These are phyloP conservation scores for Macaria liturata DNA, from an alignment of 2,888 invertebrate genomes.

Conservation along the genomic window DNA sequence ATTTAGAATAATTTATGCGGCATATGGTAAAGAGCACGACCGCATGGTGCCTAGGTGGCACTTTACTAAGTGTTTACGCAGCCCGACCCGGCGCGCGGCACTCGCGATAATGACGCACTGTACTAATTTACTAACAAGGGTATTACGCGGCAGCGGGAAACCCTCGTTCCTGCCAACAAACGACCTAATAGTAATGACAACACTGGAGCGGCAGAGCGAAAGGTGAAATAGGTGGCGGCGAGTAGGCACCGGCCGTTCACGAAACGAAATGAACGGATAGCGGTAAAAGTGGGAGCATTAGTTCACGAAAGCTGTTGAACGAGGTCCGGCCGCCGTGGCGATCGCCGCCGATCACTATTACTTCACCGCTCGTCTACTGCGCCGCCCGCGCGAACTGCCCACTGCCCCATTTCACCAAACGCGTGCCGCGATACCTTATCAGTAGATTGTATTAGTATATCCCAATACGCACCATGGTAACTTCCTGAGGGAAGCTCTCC, in stretches of 20 bases:
- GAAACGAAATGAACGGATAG: conserved; percentile 78
- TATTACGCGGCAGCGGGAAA: conserved; percentile 48
- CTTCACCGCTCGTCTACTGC: conserved; percentile 62
- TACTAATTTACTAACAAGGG: conserved; percentile 42
- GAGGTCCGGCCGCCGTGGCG: conserved; percentile 61
- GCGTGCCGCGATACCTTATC: conserved; percentile 57
- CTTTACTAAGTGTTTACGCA: conserved; percentile 64
- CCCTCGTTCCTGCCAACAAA: conserved; percentile 36
- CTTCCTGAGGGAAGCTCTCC: conserved; percentile 67
- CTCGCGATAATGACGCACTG: conserved; percentile 40
- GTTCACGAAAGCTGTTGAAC: conserved; percentile 76
- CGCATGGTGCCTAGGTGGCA: conserved; percentile 82
- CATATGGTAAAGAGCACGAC: conserved; percentile 71
- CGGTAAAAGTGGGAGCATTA: conserved; percentile 78
- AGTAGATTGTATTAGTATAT: conserved; percentile 35
- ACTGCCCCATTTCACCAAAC: conserved; percentile 45
- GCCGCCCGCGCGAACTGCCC: conserved; percentile 50
- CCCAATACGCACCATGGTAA: conserved; percentile 64
- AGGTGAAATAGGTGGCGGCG: conserved; percentile 48
- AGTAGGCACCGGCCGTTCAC: conserved; percentile 66
- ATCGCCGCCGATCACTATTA: conserved; percentile 59
- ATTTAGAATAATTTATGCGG: conserved; percentile 47
- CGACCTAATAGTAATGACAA: conserved; percentile 44
- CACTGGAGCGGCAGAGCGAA: conserved; percentile 48
- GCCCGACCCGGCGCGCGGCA: conserved; percentile 44